A percentile compares a stretch with the other conserved stretches of the same genome.
Conservation (phyloP, 35 echinoderm and acorn worm genomes). For the Diadema setosum region DNA sequence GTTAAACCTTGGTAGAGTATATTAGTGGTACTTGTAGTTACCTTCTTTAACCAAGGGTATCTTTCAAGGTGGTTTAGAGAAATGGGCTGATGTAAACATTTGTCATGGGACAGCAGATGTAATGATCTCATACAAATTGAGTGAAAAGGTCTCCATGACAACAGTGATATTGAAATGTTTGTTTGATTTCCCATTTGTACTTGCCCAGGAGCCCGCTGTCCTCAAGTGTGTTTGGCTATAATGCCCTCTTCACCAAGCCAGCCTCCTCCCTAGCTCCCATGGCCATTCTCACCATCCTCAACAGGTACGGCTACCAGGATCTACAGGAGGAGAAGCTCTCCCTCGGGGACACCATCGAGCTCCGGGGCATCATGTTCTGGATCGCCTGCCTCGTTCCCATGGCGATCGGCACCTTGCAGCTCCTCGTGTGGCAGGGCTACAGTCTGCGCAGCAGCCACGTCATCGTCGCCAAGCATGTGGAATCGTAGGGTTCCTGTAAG, state of each 20-base stretch:
- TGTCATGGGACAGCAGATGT: too few relatives aligned
- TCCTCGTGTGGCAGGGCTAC: conserved; percentile 72
- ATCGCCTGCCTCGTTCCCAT: conserved; percentile 68
- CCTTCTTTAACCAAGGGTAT: too few relatives aligned
- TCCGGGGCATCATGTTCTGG: conserved; percentile 63
- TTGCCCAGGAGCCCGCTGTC: conserved; percentile 76
- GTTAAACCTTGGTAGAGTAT: too few relatives aligned
- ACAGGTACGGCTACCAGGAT: conserved; percentile 58
- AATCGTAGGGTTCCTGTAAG: too few relatives aligned
- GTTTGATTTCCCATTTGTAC: neutral
- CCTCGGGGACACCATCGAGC: neutral
- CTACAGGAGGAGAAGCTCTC: neutral
- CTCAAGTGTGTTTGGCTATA: conserved; percentile 92
- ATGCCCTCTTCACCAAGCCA: conserved; percentile 97
- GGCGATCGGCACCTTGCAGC: conserved; percentile 40
- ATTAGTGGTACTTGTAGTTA: too few relatives aligned
- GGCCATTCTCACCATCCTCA: conserved; percentile 65
- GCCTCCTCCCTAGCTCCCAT: conserved; percentile 85
- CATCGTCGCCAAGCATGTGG: neutral
- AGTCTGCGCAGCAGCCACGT: conserved; percentile 43
- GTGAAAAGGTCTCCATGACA: too few relatives aligned
- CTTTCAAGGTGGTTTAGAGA: too few relatives aligned
- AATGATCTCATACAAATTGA: too few relatives aligned
- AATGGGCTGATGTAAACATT: too few relatives aligned
- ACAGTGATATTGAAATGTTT: too few relatives aligned